Percentiles rank a stretch among this genome's conserved stretches.
phyloP scores from a whole-genome alignment of 2,888 invertebrate species.

The Linnaemya tessellans region DNA sequence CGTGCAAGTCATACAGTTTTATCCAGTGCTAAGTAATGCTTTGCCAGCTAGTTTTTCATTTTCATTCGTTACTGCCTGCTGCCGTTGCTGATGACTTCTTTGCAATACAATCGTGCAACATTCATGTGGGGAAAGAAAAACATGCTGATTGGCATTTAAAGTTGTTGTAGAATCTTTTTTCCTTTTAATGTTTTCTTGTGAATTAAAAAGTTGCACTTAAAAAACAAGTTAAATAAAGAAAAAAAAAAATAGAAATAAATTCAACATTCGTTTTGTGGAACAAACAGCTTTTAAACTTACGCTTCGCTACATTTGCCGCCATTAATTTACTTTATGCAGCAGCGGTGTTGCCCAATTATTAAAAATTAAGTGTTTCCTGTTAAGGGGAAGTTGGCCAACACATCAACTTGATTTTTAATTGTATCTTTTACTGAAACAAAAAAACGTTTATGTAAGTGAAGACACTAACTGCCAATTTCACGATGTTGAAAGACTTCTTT shows the following conservation, averaged over 20 bases:
- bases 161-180: conserved; percentile 64
- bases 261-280: conserved; percentile 41
- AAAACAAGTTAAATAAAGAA: conserved; percentile 1
- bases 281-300: conserved; percentile 43
- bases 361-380: conserved; percentile 13
- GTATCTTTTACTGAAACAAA: no score
- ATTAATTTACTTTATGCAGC: conserved; percentile 31
- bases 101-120: conserved; percentile 55
- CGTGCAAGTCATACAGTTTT: conserved; percentile 31
- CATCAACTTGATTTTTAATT: neutral
- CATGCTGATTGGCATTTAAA: conserved; percentile 71
- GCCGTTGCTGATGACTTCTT: conserved; percentile 39
- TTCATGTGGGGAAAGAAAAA: conserved; percentile 62
- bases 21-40: conserved; percentile 36
- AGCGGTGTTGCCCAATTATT: conserved; percentile 47
- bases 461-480: no score
- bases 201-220: conserved; percentile 57
- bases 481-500: no score
- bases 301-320: conserved; percentile 63
- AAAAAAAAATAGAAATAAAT: neutral
- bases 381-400: neutral
- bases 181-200: conserved; percentile 52
- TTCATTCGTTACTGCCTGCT: conserved; percentile 20
- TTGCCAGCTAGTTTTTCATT: conserved; percentile 55
- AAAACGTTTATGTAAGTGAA: no score